Conservation (phyloP, 2,888 invertebrate genomes). For the Drosophila mulleri region DNA sequence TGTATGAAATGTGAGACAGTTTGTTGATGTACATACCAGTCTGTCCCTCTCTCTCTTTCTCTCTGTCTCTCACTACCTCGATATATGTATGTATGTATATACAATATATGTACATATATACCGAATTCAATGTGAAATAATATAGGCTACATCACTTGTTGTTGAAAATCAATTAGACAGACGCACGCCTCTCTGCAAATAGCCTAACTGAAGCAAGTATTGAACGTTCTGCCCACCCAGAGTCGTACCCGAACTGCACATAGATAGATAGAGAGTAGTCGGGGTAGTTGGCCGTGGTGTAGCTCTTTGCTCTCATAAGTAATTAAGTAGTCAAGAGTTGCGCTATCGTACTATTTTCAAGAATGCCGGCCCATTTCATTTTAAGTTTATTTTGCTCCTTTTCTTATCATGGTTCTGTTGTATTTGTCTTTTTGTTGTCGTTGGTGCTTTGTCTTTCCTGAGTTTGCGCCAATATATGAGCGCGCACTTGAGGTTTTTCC, state of each 20-base stretch:
- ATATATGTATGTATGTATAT: too few relatives aligned
- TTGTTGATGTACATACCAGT: too few relatives aligned
- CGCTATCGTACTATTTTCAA: slow-evolving; percentile 33
- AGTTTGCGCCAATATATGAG: slow-evolving; percentile 38
- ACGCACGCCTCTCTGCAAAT: not conserved
- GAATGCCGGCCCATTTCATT: slow-evolving; percentile 30
- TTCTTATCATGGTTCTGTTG: slow-evolving; percentile 22
- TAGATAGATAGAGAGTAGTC: not conserved
- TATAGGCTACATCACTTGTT: too few relatives aligned
- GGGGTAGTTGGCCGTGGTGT: not conserved
- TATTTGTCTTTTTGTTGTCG: not conserved
- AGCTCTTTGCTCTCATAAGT: slow-evolving; percentile 36
- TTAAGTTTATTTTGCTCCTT: not conserved
- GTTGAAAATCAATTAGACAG: too few relatives aligned
- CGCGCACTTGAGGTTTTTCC: slow-evolving; percentile 47
- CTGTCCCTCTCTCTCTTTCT: too few relatives aligned
- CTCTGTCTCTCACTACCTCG: too few relatives aligned
- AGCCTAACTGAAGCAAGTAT: not conserved
- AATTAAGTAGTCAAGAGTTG: slow-evolving; percentile 53
- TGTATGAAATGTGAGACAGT: too few relatives aligned
- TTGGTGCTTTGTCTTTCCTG: not conserved
- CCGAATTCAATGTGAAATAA: too few relatives aligned
- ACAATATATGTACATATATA: too few relatives aligned
- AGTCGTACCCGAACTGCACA: not conserved
- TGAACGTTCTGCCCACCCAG: not conserved